Percentiles rank a stretch among this genome's conserved stretches.
These are phyloP conservation scores for Lapara coniferarum DNA, from an alignment of 2,888 invertebrate species.

Conservation along the genomic window DNA sequence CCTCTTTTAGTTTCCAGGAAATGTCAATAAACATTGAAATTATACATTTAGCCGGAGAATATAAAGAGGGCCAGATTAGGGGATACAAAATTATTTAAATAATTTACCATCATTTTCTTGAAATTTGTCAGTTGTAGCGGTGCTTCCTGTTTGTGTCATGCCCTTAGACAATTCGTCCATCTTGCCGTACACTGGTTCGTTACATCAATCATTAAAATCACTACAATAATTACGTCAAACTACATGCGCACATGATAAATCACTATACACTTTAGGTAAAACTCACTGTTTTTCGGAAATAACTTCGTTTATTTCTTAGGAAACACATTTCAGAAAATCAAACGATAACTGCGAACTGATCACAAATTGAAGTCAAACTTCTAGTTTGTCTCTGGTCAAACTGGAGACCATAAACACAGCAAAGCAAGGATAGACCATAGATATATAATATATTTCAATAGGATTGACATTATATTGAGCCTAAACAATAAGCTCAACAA, in stretches of 20 bases:
- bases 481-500: background rate
- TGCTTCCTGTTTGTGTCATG: conserved; percentile 83
- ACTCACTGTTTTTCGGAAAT: conserved; percentile 67
- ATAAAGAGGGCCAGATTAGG: background rate
- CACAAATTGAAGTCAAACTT: conserved; percentile 56
- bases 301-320: conserved; percentile 65
- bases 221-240: conserved; percentile 64
- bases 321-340: conserved; percentile 67
- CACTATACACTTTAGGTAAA: conserved; percentile 58
- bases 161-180: conserved; percentile 84
- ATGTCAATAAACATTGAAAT: background rate
- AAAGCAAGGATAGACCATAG: background rate
- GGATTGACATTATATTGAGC: background rate
- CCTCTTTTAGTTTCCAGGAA: background rate
- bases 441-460: background rate
- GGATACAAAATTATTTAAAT: conserved; percentile 28
- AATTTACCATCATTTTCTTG: conserved; percentile 77
- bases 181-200: conserved; percentile 81
- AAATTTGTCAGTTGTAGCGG: conserved; percentile 79
- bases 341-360: conserved; percentile 56
- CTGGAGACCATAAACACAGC: conserved; percentile 25
- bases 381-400: too few species aligned
- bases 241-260: conserved; percentile 56
- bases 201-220: conserved; percentile 80
- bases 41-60: background rate